Evolutionary conservation across 1,140 invertebrate species (phyloP).

Genomic region (Nebria ingens): DNA sequence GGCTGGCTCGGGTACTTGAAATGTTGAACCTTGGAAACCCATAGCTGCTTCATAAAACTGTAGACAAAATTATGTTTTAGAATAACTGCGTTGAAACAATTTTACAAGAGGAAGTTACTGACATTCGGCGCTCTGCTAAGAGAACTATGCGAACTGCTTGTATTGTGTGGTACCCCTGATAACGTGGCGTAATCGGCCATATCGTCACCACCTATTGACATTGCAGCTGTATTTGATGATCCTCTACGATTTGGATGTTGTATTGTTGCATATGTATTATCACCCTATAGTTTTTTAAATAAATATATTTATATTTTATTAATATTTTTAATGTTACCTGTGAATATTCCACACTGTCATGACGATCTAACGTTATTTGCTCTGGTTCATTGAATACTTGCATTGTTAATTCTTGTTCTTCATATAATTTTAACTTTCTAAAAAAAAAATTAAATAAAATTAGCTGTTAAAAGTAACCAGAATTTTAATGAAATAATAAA

Average conservation of each 20-base stretch:
- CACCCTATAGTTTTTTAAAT: slow-evolving; percentile 30
- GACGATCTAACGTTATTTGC: slow-evolving; percentile 37
- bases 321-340: slow-evolving; percentile 25
- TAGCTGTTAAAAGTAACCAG: neutral
- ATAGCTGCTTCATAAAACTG: slow-evolving; percentile 53
- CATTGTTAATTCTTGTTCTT: slow-evolving; percentile 88
- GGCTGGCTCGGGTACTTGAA: slow-evolving; percentile 46
- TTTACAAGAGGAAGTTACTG: slow-evolving; percentile 17
- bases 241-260: slow-evolving; percentile 51
- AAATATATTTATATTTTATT: slow-evolving; percentile 16
- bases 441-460: slow-evolving; percentile 20
- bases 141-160: slow-evolving; percentile 33
- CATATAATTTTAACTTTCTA: slow-evolving; percentile 78
- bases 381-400: slow-evolving; percentile 80
- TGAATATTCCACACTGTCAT: slow-evolving; percentile 39
- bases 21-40: slow-evolving; percentile 60
- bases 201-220: slow-evolving; percentile 35
- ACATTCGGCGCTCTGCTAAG: slow-evolving; percentile 30
- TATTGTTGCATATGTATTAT: slow-evolving; percentile 83
- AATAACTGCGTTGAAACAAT: slow-evolving; percentile 9
- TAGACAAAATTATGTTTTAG: neutral
- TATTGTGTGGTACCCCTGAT: slow-evolving; percentile 36
- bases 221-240: slow-evolving; percentile 34
- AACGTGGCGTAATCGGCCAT: slow-evolving; percentile 64
- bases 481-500: slow-evolving; percentile 1